phyloP scores from a whole-genome alignment of 1,140 invertebrate genomes.

The Ceratitis capitata region DNA sequence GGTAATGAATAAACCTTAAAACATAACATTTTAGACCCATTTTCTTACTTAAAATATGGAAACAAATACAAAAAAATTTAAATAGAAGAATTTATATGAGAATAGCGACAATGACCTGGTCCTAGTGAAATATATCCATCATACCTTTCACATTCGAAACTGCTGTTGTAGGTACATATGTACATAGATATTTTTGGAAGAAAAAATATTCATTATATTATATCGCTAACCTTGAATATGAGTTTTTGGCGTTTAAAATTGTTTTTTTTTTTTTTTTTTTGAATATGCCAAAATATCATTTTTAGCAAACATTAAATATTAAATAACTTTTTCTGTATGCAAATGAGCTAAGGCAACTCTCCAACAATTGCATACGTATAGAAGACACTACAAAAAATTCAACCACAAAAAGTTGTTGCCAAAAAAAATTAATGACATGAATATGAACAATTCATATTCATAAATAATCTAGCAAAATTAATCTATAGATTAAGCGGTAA shows the following conservation, averaged over 20 bases:
- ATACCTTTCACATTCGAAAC: not conserved
- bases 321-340: not conserved
- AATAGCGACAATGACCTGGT: not conserved
- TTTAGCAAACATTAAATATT: not conserved
- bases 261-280: not conserved
- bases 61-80: too few relatives aligned
- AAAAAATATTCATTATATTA: not conserved
- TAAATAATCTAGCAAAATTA: not conserved
- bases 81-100: not conserved
- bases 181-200: too few relatives aligned
- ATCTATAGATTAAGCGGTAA: not conserved
- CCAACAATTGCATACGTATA: not conserved
- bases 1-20: too few relatives aligned
- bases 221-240: not conserved
- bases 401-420: too few relatives aligned
- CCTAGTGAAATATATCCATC: not conserved
- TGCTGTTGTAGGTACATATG: too few relatives aligned
- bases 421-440: not conserved
- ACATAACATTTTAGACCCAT: too few relatives aligned
- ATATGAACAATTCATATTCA: not conserved
- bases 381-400: not conserved
- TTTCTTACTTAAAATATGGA: too few relatives aligned
- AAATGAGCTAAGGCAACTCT: not conserved
- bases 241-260: not conserved
- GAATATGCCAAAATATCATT: not conserved